Conservation (phyloP, 2,113 vertebrate species). For the Charina bottae region DNA sequence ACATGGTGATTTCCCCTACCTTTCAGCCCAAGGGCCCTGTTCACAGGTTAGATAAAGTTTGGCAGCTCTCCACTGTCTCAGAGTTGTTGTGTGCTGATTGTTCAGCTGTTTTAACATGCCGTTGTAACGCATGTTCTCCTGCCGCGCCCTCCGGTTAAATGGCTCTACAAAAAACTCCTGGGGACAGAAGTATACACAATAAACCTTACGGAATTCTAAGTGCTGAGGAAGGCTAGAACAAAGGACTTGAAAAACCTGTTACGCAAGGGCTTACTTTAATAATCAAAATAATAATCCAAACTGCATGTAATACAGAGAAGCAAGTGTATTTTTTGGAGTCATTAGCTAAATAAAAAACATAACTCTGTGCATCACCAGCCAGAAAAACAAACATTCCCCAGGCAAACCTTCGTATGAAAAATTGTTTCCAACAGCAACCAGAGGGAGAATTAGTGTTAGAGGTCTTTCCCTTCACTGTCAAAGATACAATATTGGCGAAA, state of each 20-base stretch:
- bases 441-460: not conserved
- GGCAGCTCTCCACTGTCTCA: slow-evolving; percentile 89
- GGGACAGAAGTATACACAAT: slow-evolving; percentile 17
- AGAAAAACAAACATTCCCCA: not conserved
- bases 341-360: not conserved
- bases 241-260: not conserved
- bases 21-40: slow-evolving; percentile 92
- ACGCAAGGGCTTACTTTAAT: not conserved
- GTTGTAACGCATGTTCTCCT: slow-evolving; percentile 95
- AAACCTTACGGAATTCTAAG: not conserved
- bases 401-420: not conserved
- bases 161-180: slow-evolving; percentile 94
- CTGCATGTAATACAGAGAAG: not conserved
- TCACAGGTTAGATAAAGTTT: slow-evolving; percentile 88
- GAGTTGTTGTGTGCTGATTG: slow-evolving; percentile 80
- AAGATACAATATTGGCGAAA: not conserved
- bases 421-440: not conserved
- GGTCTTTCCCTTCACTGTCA: not conserved
- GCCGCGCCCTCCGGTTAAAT: slow-evolving; percentile 88
- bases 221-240: not conserved
- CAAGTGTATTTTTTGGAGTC: not conserved
- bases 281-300: not conserved
- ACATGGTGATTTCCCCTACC: slow-evolving; percentile 68
- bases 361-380: not conserved
- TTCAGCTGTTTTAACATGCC: slow-evolving; percentile 91